These are phyloP conservation scores for Thunnus maccoyii DNA, from an alignment of 2,113 vertebrate genomes.

Conservation along the genomic window DNA sequence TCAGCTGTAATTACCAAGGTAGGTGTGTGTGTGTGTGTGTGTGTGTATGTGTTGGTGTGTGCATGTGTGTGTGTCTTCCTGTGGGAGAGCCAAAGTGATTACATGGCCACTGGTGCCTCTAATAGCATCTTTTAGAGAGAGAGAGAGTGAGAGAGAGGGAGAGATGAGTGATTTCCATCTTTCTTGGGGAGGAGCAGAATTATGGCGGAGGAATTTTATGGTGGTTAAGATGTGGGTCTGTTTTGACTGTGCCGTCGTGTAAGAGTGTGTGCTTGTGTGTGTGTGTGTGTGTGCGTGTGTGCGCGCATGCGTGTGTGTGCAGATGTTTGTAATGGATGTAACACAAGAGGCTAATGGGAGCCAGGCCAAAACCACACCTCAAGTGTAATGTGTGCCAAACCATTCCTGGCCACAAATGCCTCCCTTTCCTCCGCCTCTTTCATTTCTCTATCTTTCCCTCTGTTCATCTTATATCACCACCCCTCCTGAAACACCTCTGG, in stretches of 20 bases:
- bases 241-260: constrained; percentile 63
- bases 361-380: constrained; percentile 73
- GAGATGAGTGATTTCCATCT: constrained; percentile 71
- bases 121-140: constrained; percentile 81
- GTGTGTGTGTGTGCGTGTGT: constrained; percentile 23
- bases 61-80: constrained; percentile 67
- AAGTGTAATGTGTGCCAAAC: constrained; percentile 61
- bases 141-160: background rate
- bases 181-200: constrained; percentile 61
- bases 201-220: constrained; percentile 57
- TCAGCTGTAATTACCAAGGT: constrained; percentile 74
- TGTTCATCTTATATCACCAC: constrained; percentile 22
- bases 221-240: constrained; percentile 64
- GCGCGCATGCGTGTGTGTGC: constrained; percentile 7
- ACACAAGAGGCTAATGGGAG: constrained; percentile 72
- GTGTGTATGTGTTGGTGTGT: constrained; percentile 28
- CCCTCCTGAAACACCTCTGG: constrained; percentile 6
- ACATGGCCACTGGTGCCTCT: constrained; percentile 86
- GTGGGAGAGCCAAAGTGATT: constrained; percentile 83
- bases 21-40: constrained; percentile 45
- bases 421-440: constrained; percentile 38
- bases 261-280: constrained; percentile 35
- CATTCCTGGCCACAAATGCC: constrained; percentile 56
- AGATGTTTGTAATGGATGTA: constrained; percentile 73
- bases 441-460: constrained; percentile 38